Base-by-base conservation (phyloP, 2,888 invertebrate species). In the Drosophila robusta region DNA sequence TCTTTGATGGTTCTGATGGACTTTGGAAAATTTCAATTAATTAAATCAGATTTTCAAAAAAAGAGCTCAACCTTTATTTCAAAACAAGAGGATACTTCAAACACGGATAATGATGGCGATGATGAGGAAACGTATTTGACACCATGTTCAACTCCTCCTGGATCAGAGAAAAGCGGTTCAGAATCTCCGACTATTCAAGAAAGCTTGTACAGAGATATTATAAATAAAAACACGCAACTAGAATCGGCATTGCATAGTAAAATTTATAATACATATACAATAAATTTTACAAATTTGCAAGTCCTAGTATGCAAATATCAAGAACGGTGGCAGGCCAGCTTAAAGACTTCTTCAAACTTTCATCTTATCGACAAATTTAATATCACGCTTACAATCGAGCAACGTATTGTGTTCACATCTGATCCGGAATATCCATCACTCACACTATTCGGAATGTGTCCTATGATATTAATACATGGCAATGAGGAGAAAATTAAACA, bases 361-460 rank as follows among this genome's bases (percentile, higher is more conserved):
- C 98, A 98, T 89, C 94, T 98, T 29, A 93, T 99, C 36, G 97
- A 97, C 90, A 93, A 95, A 85, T 96, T 97, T 92, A 95, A 94
- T 89, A 95, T 95, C 71, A 93, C 94, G 26, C 90, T 95, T 8
- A 94, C 96, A 93, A 94, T 97, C 79, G 97, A 97, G 91, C 93
- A 97, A 57, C 94, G 98, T 74, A 94, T 96, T 78, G 95, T 98
- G 41, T 95, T 95, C 78, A 97, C 97, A 4, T 93, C 94, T 44
- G 98, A 98, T 93, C 97, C 98, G 2, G 95, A 95, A 89, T 98
- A 96, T 93, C 98, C 98, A 2, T 95, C 95, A 68, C 93, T 97
- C 26, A 96, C 96, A 41, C 92, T 98, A 41, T 95, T 96, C 74
- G 98, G 97, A 47, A 97, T 96, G 71, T 93, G 98, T 78, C 98